phyloP scores from a whole-genome alignment of 2,797 vertebrate species.

The Agapornis canus region DNA sequence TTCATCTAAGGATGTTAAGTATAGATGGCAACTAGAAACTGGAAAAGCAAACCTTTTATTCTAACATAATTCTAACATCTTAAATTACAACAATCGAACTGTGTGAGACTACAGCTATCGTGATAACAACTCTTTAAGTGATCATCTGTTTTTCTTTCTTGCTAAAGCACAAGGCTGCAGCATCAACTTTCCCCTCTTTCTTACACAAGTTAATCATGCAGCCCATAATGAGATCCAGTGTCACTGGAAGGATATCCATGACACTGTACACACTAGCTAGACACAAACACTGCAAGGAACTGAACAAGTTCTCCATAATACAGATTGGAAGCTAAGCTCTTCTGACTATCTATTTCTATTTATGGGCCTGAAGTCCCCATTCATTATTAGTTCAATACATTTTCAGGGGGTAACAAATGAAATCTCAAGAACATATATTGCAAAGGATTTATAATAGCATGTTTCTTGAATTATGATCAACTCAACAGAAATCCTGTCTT shows the following conservation, averaged over 20 bases:
- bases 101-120: neutral
- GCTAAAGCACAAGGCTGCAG: neutral
- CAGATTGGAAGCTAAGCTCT: neutral
- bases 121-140: neutral
- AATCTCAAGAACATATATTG: neutral
- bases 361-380: neutral
- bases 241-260: neutral
- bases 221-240: neutral
- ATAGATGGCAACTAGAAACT: slow-evolving; percentile 15
- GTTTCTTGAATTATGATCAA: neutral
- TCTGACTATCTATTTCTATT: neutral
- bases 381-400: neutral
- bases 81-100: neutral
- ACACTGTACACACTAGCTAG: neutral
- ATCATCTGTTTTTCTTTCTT: neutral
- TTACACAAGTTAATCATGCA: neutral
- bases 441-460: neutral
- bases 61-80: neutral
- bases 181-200: neutral
- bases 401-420: neutral
- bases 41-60: neutral
- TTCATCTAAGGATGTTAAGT: neutral
- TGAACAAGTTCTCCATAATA: neutral
- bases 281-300: neutral
- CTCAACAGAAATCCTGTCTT: neutral